Percentiles rank a stretch among this genome's conserved stretches.
Evolutionary conservation across 2,113 vertebrate species (phyloP).

Genomic region (Hydrochoerus hydrochaeris): DNA sequence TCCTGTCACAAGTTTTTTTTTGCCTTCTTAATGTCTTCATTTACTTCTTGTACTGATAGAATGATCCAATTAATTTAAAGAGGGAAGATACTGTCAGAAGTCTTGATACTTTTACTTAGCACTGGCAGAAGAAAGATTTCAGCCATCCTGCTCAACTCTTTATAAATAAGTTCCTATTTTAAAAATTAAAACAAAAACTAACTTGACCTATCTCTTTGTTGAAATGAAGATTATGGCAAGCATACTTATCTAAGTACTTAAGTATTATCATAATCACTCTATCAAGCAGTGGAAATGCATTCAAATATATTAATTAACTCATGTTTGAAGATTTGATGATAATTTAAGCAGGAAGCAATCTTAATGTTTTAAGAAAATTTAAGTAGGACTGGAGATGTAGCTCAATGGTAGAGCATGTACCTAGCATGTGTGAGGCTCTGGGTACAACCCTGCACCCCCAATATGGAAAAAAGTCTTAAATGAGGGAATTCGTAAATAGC

Average conservation of each 20-base stretch:
- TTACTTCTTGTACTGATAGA: slow-evolving; percentile 12
- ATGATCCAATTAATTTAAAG: slow-evolving; percentile 56
- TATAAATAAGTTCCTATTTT: slow-evolving; percentile 34
- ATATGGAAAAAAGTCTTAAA: neutral
- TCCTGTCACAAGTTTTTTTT: neutral
- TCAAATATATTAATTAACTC: slow-evolving; percentile 46
- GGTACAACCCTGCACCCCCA: neutral
- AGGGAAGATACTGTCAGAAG: slow-evolving; percentile 38
- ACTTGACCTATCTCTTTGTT: neutral
- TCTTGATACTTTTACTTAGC: neutral
- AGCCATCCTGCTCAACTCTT: neutral
- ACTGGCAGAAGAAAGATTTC: neutral
- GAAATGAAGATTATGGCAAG: slow-evolving; percentile 44
- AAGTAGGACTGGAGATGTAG: neutral
- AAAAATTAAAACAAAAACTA: neutral
- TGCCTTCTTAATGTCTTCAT: neutral
- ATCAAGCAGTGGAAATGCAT: slow-evolving; percentile 35
- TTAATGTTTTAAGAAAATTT: slow-evolving; percentile 55
- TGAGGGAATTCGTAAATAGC: neutral
- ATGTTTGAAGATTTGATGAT: slow-evolving; percentile 38
- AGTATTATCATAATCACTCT: slow-evolving; percentile 28
- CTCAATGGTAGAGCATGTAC: neutral
- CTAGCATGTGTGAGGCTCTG: neutral
- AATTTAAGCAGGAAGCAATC: slow-evolving; percentile 33
- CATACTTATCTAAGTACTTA: slow-evolving; percentile 12